Evolutionary conservation across 35 echinoderm and acorn worm species (phyloP).

Genomic region (Stichopus chloronotus): DNA sequence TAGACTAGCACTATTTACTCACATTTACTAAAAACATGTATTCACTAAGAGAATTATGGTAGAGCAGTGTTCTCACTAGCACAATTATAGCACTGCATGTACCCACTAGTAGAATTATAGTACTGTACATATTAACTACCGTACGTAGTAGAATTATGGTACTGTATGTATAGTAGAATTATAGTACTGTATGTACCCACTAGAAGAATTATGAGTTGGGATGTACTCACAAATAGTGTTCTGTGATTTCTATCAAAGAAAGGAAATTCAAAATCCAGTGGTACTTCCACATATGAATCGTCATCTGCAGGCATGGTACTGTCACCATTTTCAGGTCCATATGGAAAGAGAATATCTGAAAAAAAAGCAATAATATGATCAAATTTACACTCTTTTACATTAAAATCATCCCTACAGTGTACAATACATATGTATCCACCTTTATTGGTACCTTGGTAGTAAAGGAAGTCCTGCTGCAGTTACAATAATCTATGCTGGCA

Average conservation of each 20-base stretch:
- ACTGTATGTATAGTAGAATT: too few relatives aligned
- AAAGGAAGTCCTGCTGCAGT: not conserved
- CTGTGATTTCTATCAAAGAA: constrained; percentile 69
- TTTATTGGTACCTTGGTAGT: not conserved
- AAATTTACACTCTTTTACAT: not conserved
- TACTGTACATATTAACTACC: too few relatives aligned
- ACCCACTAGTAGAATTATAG: too few relatives aligned
- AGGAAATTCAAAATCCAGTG: constrained; percentile 42
- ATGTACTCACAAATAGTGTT: constrained; percentile 44
- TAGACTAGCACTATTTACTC: too few relatives aligned
- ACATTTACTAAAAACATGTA: too few relatives aligned
- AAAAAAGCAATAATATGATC: not conserved
- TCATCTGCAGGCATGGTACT: constrained; percentile 25
- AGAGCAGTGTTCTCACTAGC: too few relatives aligned
- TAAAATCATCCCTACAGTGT: too few relatives aligned
- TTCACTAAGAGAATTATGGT: too few relatives aligned
- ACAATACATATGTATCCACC: not conserved
- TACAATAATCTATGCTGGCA: not conserved
- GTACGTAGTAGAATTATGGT: too few relatives aligned
- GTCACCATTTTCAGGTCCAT: constrained; percentile 53
- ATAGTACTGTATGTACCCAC: too few relatives aligned
- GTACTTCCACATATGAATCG: constrained; percentile 38
- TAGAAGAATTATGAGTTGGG: not conserved
- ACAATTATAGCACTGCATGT: too few relatives aligned
- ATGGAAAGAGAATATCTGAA: constrained; percentile 69